These are phyloP conservation scores for Tortricodes alternella DNA, from an alignment of 2,888 invertebrate genomes.

Conservation along the genomic window DNA sequence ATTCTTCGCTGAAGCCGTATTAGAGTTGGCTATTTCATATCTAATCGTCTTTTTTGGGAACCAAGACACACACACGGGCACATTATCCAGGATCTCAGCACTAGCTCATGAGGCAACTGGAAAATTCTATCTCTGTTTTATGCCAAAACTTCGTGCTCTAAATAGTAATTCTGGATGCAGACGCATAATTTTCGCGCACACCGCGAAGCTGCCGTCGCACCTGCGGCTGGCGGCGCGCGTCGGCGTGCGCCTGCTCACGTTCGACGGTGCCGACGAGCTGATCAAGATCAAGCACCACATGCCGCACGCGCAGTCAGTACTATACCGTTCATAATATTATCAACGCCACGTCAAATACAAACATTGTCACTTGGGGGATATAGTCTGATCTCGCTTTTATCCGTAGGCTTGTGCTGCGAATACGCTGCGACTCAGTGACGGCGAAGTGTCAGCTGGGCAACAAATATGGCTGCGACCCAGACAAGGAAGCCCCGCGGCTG, in stretches of 20 bases:
- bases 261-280: constrained; percentile 96
- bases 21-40: no score
- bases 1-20: no score
- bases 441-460: constrained; percentile 95
- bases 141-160: no score
- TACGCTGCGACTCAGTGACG: constrained; percentile 92
- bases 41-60: no score
- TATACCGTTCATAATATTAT: no score
- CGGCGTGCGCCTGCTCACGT: constrained; percentile 93
- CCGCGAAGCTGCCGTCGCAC: constrained; percentile 95
- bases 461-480: constrained; percentile 96
- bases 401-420: constrained; percentile 92
- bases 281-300: constrained; percentile 92
- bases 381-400: no score
- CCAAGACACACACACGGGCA: no score
- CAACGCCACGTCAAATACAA: no score
- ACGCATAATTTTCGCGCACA: constrained; percentile 97
- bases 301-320: constrained; percentile 90
- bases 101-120: no score
- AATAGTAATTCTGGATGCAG: constrained; percentile 45
- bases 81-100: no score
- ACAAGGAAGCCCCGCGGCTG: constrained; percentile 88
- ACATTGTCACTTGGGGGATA: no score
- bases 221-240: constrained; percentile 90
- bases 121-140: no score